Conservation (phyloP, 2,888 invertebrate species). For the Coelopa pilipes region DNA sequence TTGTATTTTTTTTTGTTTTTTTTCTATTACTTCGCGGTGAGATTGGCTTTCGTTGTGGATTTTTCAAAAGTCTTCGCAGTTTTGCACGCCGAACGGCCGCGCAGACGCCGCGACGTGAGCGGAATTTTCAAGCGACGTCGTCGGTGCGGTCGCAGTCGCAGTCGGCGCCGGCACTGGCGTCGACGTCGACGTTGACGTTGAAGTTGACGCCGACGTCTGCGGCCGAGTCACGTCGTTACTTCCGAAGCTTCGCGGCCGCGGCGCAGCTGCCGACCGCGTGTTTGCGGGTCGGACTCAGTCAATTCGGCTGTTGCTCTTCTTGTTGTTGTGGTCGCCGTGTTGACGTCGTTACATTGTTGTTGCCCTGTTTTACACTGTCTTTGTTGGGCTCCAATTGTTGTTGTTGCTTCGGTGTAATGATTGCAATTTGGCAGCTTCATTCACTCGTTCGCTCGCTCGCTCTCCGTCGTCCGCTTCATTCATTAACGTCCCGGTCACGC, state of each 20-base stretch:
- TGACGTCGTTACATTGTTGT: too few species aligned
- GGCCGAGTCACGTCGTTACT: background rate
- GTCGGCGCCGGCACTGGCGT: background rate
- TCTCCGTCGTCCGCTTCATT: too few species aligned
- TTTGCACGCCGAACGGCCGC: background rate
- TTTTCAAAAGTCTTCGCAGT: background rate
- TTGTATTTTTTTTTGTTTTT: too few species aligned
- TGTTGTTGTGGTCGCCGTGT: background rate
- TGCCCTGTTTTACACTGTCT: too few species aligned
- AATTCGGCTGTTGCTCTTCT: constrained; percentile 1
- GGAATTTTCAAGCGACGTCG: constrained; percentile 2
- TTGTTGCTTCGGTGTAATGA: too few species aligned
- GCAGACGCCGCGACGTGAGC: background rate
- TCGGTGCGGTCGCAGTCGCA: background rate
- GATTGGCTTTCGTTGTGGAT: too few species aligned
- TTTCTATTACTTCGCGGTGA: too few species aligned
- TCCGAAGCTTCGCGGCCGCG: background rate
- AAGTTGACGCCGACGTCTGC: background rate
- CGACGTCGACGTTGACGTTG: background rate
- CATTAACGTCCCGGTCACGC: constrained; percentile 20
- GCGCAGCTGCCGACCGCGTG: constrained; percentile 9
- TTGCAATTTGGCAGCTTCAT: background rate
- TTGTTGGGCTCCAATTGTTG: too few species aligned
- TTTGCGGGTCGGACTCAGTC: constrained; percentile 1
- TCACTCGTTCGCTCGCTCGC: too few species aligned